Base-by-base conservation (phyloP, 2,888 invertebrate species). In the Chaitophorus viminalis region DNA sequence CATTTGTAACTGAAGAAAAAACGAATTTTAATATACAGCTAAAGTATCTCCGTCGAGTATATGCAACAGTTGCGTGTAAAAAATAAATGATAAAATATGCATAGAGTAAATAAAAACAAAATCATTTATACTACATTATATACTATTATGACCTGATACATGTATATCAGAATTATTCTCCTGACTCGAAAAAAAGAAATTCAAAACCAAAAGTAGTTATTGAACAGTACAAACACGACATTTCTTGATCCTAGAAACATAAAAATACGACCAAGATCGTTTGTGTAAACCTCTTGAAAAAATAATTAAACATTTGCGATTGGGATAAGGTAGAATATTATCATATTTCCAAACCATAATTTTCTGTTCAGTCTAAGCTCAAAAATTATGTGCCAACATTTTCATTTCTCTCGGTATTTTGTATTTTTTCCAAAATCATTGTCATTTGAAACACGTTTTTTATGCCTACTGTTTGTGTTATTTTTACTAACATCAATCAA, bases 401-500 rank as follows among this genome's bases (percentile, higher is more conserved):
- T 72, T 36, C 18, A 72, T 74, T 46, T n/a, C 36, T 0, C 54
- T 82, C 33, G 25, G 18, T 82, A 54, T 36, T 36, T 82, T 74
- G 82, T 74, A 52, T 29, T 82, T 60, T 74, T 54, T 46, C 54
- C 72, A 82, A 82, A 72, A 60, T 60, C 11, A 54, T 21, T 25
- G 36, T 36, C 33, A 36, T 74, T 54, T 46, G 70, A 74, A n/a
- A 36, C 25, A 18, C 18, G 14, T 33, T 60, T 29, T n/a, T 36
- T 29, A 36, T 33, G 54, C n/a, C 31, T 60, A 74, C 18, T 18
- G 25, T 39, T 70, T 36, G 1, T 46, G 6, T 70, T 21, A 60
- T 25, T n/a, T 82, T 46, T 68, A 2, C 68, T 33, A 33, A 9
- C 54, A 36, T 82, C 33, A 82, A 82, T 82, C 82, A 82, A 82